These are phyloP conservation scores for Monodelphis domestica DNA, from an alignment of 2,797 vertebrate species.

Conservation along the genomic window DNA sequence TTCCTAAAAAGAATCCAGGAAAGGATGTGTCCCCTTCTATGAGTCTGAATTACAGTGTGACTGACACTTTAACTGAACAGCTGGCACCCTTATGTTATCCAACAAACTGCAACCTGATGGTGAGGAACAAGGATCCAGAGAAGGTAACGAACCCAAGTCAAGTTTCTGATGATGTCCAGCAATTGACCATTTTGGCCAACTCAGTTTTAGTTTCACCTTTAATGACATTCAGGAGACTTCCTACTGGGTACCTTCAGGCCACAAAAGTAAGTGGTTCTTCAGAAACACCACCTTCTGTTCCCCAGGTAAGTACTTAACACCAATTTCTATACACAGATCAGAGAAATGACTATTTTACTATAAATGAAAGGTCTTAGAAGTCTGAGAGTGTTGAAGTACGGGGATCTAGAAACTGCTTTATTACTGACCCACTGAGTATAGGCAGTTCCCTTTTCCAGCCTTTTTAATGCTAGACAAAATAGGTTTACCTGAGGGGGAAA, in stretches of 20 bases:
- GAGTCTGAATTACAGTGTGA: not conserved
- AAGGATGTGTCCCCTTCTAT: not conserved
- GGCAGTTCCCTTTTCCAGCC: not conserved
- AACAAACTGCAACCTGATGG: not conserved
- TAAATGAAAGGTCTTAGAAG: not conserved
- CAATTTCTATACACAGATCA: not conserved
- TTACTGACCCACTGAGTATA: accelerated
- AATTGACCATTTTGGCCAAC: slow-evolving; percentile 8
- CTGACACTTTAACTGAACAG: slow-evolving; percentile 14
- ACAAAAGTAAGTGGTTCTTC: not conserved
- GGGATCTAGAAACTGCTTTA: not conserved
- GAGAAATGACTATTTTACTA: not conserved
- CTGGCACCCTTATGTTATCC: not conserved
- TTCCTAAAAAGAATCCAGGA: not conserved
- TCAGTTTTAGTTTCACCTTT: slow-evolving; percentile 30
- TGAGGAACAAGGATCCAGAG: not conserved
- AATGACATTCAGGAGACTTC: not conserved
- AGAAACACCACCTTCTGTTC: not conserved
- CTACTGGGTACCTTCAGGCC: not conserved
- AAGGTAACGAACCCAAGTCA: not conserved
- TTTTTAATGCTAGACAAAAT: not conserved
- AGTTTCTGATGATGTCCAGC: not conserved
- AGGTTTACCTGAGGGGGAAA: not conserved
- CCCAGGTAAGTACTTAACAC: not conserved
- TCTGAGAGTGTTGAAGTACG: not conserved